These are phyloP conservation scores for Nomada fucata DNA, from an alignment of 2,888 invertebrate species.

Conservation along the genomic window DNA sequence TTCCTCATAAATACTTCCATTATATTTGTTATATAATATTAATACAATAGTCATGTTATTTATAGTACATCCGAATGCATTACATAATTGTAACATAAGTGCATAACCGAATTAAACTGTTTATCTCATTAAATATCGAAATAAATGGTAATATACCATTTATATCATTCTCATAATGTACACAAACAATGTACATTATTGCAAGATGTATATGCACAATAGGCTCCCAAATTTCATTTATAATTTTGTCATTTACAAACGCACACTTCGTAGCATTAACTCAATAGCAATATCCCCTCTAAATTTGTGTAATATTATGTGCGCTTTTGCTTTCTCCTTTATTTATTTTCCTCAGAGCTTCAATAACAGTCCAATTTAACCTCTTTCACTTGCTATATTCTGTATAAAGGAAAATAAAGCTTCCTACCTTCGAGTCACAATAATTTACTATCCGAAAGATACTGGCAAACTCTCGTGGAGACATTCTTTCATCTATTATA, in stretches of 20 bases:
- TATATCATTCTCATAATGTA: neutral
- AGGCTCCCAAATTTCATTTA: neutral
- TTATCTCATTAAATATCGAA: neutral
- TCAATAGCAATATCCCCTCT: neutral
- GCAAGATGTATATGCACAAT: neutral
- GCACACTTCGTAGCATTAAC: neutral
- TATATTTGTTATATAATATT: neutral
- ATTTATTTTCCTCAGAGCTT: neutral
- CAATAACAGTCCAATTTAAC: neutral
- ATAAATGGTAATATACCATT: neutral
- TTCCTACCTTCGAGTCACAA: neutral
- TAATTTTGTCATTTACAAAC: neutral
- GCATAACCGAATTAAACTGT: constrained; percentile 5
- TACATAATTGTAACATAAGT: constrained; percentile 3
- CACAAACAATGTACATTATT: neutral
- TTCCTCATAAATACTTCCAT: neutral
- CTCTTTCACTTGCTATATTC: neutral
- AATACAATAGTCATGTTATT: neutral
- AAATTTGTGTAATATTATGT: neutral
- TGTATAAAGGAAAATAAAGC: constrained; percentile 7
- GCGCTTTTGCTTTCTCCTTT: neutral
- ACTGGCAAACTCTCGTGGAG: neutral
- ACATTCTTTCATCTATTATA: neutral
- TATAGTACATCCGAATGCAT: neutral
- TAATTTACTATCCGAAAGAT: constrained; percentile 4